Evolutionary conservation across 1,140 invertebrate genomes (phyloP).

Genomic region (Branchinecta lindahli): DNA sequence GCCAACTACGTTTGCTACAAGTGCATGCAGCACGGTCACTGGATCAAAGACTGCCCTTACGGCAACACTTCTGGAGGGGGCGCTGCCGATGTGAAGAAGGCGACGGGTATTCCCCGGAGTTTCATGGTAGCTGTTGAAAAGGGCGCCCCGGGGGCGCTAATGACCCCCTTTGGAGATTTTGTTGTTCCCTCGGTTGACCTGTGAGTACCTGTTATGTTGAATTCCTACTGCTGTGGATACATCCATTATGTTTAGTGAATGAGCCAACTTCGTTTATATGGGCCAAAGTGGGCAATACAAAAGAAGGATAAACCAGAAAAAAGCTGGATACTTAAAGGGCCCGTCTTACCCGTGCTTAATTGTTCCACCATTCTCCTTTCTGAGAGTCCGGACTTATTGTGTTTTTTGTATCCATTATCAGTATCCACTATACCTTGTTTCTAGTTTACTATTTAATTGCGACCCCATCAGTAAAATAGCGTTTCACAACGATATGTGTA

Average conservation of each 20-base stretch:
- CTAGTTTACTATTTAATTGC: too few relatives aligned
- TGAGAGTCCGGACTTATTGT: neutral
- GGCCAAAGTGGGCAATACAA: too few relatives aligned
- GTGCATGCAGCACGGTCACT: slow-evolving; percentile 82
- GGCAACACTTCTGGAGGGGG: slow-evolving; percentile 35
- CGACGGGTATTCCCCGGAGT: slow-evolving; percentile 91
- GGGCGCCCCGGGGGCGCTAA: slow-evolving; percentile 73
- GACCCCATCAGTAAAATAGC: too few relatives aligned
- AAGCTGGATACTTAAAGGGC: too few relatives aligned
- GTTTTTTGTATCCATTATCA: neutral
- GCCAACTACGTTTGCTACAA: slow-evolving; percentile 78
- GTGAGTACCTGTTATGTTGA: slow-evolving; percentile 41
- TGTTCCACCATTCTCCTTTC: too few relatives aligned
- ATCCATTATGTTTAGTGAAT: neutral
- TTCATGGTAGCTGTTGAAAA: slow-evolving; percentile 88
- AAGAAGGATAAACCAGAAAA: too few relatives aligned
- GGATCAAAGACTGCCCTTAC: slow-evolving; percentile 84
- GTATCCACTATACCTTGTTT: slow-evolving; percentile 4
- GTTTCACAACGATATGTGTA: too few relatives aligned
- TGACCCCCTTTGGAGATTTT: slow-evolving; percentile 79
- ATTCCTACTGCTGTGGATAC: neutral
- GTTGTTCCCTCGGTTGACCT: slow-evolving; percentile 80
- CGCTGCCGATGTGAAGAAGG: slow-evolving; percentile 60
- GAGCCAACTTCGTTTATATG: too few relatives aligned
- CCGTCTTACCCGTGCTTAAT: too few relatives aligned